Evolutionary conservation across 2,888 invertebrate species (phyloP).

Genomic region (Aelia acuminata): DNA sequence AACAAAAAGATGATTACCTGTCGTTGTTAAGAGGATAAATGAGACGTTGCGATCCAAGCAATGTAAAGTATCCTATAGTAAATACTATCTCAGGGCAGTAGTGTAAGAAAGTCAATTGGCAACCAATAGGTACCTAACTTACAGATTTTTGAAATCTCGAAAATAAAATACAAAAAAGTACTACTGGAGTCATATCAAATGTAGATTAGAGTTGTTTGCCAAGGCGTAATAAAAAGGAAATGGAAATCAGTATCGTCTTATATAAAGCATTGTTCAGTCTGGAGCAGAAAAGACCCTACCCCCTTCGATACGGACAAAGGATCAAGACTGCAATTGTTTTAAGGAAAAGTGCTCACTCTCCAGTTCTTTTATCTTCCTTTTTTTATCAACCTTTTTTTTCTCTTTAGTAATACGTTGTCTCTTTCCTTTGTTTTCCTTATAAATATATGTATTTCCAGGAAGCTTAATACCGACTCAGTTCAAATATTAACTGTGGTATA

Average conservation of each 20-base stretch:
- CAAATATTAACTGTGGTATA: neutral
- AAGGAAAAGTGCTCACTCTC: conserved; percentile 37
- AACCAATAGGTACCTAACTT: too few relatives aligned
- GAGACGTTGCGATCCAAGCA: too few relatives aligned
- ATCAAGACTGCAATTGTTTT: conserved; percentile 16
- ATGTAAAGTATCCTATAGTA: too few relatives aligned
- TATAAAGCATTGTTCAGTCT: neutral
- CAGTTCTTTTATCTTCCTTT: conserved; percentile 5
- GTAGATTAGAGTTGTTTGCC: neutral
- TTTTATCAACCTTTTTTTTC: neutral
- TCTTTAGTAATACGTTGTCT: neutral
- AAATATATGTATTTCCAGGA: neutral
- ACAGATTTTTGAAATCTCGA: too few relatives aligned
- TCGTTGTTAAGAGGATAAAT: too few relatives aligned
- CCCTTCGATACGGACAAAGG: neutral
- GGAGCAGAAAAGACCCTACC: neutral
- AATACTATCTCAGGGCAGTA: too few relatives aligned
- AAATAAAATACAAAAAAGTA: too few relatives aligned
- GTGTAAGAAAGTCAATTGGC: too few relatives aligned
- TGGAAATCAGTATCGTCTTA: neutral
- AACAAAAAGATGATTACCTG: too few relatives aligned
- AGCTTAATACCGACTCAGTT: neutral
- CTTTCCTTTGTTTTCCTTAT: neutral
- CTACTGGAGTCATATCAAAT: too few relatives aligned
- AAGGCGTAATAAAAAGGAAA: neutral